phyloP scores from a whole-genome alignment of 2,113 vertebrate genomes.

The Helogale parvula region DNA sequence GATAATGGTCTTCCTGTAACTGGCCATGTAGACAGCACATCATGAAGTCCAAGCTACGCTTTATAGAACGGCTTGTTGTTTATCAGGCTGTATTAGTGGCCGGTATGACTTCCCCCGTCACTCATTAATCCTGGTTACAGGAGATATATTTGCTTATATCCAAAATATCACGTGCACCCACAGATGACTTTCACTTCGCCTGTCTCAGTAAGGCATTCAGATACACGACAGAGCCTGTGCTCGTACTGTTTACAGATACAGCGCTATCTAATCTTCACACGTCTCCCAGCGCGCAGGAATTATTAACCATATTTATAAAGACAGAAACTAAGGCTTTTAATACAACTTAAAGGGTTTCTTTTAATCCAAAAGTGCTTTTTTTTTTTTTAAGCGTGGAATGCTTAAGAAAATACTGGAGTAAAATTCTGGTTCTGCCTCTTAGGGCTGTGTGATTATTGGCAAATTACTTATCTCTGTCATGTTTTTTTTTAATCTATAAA shows the following conservation, averaged over 20 bases:
- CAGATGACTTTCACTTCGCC: neutral
- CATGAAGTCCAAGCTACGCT: neutral
- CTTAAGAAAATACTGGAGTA: neutral
- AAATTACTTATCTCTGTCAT: neutral
- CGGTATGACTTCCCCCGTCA: neutral
- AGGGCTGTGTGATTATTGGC: neutral
- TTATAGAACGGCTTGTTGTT: neutral
- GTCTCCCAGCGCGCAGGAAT: neutral
- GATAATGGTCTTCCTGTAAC: slow-evolving; percentile 27
- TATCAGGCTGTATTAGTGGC: neutral
- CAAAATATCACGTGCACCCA: neutral
- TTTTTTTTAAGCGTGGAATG: neutral
- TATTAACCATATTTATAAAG: neutral
- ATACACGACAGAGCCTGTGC: neutral
- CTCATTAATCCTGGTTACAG: neutral
- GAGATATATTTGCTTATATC: neutral
- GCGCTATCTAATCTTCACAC: neutral
- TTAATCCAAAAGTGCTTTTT: neutral
- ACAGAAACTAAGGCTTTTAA: slow-evolving; percentile 5
- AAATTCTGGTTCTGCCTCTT: neutral
- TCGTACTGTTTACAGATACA: neutral
- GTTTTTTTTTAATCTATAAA: neutral
- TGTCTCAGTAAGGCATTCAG: neutral
- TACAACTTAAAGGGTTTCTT: neutral
- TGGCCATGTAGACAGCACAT: neutral